A percentile compares a stretch with the other conserved stretches of the same genome.
These are phyloP conservation scores for Leptinotarsa peninsularis DNA, from an alignment of 2,888 invertebrate species.

Conservation along the genomic window DNA sequence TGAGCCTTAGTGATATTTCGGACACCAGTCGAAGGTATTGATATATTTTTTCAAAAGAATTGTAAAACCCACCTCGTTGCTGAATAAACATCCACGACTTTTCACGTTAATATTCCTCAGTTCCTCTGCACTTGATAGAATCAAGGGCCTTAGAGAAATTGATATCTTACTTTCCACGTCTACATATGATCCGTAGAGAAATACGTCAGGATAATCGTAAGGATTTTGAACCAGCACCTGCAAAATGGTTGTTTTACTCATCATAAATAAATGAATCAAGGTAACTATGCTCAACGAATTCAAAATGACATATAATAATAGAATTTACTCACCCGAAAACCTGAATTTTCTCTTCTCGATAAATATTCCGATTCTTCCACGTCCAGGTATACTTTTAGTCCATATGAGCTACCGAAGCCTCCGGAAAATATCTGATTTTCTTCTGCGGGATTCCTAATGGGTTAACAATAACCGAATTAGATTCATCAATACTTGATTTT, in stretches of 20 bases:
- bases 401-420: slow-evolving; percentile 14
- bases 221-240: slow-evolving; percentile 26
- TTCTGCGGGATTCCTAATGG: not conserved
- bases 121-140: slow-evolving; percentile 33
- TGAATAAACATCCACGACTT: slow-evolving; percentile 38
- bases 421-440: slow-evolving; percentile 3
- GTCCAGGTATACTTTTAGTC: slow-evolving; percentile 19
- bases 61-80: slow-evolving; percentile 32
- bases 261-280: not conserved
- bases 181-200: slow-evolving; percentile 13
- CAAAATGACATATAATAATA: not conserved
- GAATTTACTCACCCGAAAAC: slow-evolving; percentile 4
- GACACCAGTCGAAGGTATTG: not conserved
- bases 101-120: slow-evolving; percentile 27
- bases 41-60: not conserved
- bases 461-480: no score
- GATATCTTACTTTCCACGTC: slow-evolving; percentile 29
- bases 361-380: slow-evolving; percentile 19
- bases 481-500: no score
- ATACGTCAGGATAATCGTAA: slow-evolving; percentile 21
- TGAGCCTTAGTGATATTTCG: not conserved
- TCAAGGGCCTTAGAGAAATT: slow-evolving; percentile 36
- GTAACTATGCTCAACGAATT: not conserved
- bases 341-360: not conserved
- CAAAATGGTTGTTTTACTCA: no score